These are phyloP conservation scores for Aphelinus atriplicis DNA, from an alignment of 1,140 invertebrate species.

Conservation along the genomic window DNA sequence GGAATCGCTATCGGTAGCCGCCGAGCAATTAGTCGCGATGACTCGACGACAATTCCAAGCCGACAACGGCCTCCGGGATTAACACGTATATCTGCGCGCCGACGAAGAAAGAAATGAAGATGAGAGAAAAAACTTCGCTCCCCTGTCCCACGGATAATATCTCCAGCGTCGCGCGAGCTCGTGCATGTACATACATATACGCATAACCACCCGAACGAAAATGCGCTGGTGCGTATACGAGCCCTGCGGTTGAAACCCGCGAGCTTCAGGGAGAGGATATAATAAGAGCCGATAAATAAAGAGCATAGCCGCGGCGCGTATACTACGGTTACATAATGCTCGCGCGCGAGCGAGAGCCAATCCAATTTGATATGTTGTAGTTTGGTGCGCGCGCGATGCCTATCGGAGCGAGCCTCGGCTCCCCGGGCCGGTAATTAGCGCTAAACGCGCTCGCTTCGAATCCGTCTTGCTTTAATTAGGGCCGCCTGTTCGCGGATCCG, in stretches of 20 bases:
- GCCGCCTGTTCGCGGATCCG: constrained; percentile 2
- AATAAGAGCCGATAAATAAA: background rate
- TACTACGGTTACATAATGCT: constrained; percentile 1
- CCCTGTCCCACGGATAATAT: no score
- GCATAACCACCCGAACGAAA: no score
- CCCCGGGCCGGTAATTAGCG: constrained; percentile 16
- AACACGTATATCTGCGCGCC: background rate
- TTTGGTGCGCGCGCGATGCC: no score
- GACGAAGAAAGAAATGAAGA: background rate
- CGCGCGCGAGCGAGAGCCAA: background rate
- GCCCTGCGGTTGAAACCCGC: background rate
- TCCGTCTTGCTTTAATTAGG: constrained; percentile 29
- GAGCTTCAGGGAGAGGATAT: background rate
- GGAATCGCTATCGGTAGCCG: background rate
- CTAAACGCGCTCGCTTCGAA: constrained; percentile 27
- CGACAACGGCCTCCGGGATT: constrained; percentile 6
- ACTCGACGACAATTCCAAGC: background rate
- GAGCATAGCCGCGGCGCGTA: background rate
- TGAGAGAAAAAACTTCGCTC: background rate
- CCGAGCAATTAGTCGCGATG: constrained; percentile 21
- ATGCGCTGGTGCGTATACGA: no score
- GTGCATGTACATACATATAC: no score
- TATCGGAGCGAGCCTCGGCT: background rate
- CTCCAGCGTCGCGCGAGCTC: no score
- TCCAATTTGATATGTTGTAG: constrained; percentile 11